Percentiles rank a stretch among this genome's conserved stretches.
Evolutionary conservation across 2,888 invertebrate genomes (phyloP).

Genomic region (Cheilosia variabilis): DNA sequence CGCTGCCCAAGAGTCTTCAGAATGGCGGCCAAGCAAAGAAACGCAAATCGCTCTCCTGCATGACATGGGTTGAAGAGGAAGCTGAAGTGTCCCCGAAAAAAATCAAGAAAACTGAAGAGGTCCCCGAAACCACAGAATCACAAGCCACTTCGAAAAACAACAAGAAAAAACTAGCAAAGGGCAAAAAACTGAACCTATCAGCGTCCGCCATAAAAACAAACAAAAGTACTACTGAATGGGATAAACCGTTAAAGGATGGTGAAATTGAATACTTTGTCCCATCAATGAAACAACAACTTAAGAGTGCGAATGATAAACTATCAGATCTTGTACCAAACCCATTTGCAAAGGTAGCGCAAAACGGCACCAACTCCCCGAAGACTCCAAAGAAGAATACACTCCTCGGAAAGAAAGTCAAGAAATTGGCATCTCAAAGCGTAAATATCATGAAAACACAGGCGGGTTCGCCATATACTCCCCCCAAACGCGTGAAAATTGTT

Average conservation of each 20-base stretch:
- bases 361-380: slow-evolving; percentile 55
- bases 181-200: slow-evolving; percentile 78
- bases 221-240: slow-evolving; percentile 81
- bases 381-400: slow-evolving; percentile 57
- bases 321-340: slow-evolving; percentile 77
- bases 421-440: slow-evolving; percentile 18
- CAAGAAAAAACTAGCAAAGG: slow-evolving; percentile 15
- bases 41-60: slow-evolving; percentile 75
- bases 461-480: slow-evolving; percentile 58
- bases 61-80: slow-evolving; percentile 80
- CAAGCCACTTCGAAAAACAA: slow-evolving; percentile 72
- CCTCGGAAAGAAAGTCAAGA: slow-evolving; percentile 70
- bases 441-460: slow-evolving; percentile 43
- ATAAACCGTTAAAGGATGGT: slow-evolving; percentile 83
- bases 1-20: slow-evolving; percentile 77
- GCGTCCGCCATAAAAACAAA: slow-evolving; percentile 49
- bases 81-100: slow-evolving; percentile 73
- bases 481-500: slow-evolving; percentile 90
- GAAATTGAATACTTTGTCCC: slow-evolving; percentile 82
- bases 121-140: slow-evolving; percentile 62
- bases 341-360: slow-evolving; percentile 72
- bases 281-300: slow-evolving; percentile 80
- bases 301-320: slow-evolving; percentile 79
- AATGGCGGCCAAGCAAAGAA: slow-evolving; percentile 78
- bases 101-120: slow-evolving; percentile 57